Percentiles rank a stretch among this genome's conserved stretches.
Conservation (phyloP, 2,797 vertebrate species). For the Podarcis lilfordi region DNA sequence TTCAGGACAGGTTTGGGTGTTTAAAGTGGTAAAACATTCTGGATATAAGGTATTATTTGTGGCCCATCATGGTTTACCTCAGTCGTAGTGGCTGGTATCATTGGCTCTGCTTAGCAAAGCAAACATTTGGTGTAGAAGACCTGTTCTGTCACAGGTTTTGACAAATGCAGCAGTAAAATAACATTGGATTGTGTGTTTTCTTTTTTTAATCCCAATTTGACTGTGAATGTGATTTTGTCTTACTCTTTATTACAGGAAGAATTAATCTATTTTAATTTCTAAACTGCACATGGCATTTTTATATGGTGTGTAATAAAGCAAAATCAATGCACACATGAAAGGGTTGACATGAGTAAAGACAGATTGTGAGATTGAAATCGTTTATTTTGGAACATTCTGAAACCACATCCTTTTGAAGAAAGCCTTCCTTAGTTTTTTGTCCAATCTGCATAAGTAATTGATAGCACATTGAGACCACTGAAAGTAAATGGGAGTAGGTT, state of each 20-base stretch:
- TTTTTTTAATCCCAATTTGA: constrained; percentile 45
- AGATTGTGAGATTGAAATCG: constrained; percentile 54
- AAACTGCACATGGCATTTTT: constrained; percentile 60
- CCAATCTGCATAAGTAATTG: constrained; percentile 53
- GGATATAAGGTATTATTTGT: constrained; percentile 9
- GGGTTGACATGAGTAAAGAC: constrained; percentile 55
- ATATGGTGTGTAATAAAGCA: constrained; percentile 42
- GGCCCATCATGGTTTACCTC: not conserved
- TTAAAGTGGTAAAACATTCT: not conserved
- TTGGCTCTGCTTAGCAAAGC: not conserved
- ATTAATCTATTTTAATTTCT: constrained; percentile 52
- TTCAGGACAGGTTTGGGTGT: not conserved
- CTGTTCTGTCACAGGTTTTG: constrained; percentile 19
- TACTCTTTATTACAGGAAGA: constrained; percentile 50
- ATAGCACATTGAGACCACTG: constrained; percentile 36
- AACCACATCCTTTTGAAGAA: constrained; percentile 35
- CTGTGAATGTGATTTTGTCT: constrained; percentile 54
- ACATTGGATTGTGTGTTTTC: constrained; percentile 41
- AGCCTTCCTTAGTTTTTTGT: constrained; percentile 38
- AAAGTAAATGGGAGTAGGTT: not conserved
- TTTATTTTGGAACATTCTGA: constrained; percentile 63
- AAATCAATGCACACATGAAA: constrained; percentile 67
- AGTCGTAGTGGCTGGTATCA: not conserved
- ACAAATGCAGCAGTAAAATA: constrained; percentile 54
- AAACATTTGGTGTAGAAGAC: not conserved